A percentile compares a stretch with the other conserved stretches of the same genome.
These are phyloP conservation scores for Spodoptera exigua DNA, from an alignment of 2,888 invertebrate species.

Conservation along the genomic window DNA sequence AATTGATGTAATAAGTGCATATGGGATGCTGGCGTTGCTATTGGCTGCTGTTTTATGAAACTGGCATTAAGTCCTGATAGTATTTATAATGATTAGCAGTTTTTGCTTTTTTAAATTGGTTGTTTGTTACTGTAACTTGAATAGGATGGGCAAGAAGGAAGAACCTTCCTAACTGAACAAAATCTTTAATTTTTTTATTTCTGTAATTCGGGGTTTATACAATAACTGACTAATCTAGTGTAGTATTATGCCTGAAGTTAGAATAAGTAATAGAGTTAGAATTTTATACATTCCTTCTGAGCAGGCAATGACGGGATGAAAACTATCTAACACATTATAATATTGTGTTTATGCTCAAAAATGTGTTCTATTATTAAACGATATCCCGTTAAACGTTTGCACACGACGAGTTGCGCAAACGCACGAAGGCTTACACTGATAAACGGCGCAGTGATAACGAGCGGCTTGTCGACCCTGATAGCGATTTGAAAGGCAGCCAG, in stretches of 20 bases:
- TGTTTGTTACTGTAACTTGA: not conserved
- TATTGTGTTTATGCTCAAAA: not conserved
- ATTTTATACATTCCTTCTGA: too few relatives aligned
- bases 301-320: too few relatives aligned
- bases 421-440: slow-evolving; percentile 48
- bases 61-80: not conserved
- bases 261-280: too few relatives aligned
- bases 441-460: slow-evolving; percentile 55
- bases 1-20: slow-evolving; percentile 14
- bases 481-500: slow-evolving; percentile 52
- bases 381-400: slow-evolving; percentile 26
- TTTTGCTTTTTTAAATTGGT: too few relatives aligned
- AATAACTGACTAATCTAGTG: too few relatives aligned
- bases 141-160: too few relatives aligned
- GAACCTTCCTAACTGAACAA: too few relatives aligned
- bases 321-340: not conserved
- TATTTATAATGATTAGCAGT: not conserved
- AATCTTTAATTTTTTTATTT: too few relatives aligned
- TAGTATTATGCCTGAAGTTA: too few relatives aligned
- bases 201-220: too few relatives aligned
- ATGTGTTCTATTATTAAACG: slow-evolving; percentile 19
- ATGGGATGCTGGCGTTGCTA: not conserved
- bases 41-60: not conserved
- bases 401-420: slow-evolving; percentile 46
- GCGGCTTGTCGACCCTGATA: slow-evolving; percentile 53